A percentile compares a stretch with the other conserved stretches of the same genome.
Evolutionary conservation across 2,797 vertebrate species (phyloP).

Genomic region (Hafferia zeledoni): DNA sequence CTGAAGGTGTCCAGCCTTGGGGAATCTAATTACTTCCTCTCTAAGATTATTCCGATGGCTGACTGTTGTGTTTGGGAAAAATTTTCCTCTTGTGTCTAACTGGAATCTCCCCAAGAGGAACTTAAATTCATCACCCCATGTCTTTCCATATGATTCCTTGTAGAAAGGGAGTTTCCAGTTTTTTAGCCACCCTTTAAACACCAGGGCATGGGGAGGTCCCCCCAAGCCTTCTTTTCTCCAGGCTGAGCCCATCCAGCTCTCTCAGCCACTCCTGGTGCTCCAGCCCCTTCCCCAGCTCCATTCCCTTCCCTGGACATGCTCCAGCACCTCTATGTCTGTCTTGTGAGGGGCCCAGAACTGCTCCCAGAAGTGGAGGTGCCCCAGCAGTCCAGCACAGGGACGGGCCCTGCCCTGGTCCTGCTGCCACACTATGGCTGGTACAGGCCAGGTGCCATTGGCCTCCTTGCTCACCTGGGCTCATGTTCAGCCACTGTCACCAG

Average conservation of each 20-base stretch:
- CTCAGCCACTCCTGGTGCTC: background rate
- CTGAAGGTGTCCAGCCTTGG: fast-evolving
- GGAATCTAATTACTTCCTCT: background rate
- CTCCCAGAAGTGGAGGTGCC: background rate
- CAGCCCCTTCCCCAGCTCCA: background rate
- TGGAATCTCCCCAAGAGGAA: background rate
- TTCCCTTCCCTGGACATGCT: background rate
- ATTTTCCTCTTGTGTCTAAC: background rate
- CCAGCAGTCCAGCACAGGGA: background rate
- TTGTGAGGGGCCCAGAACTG: background rate
- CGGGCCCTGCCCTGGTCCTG: background rate
- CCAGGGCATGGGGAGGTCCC: background rate
- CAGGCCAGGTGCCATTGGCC: background rate
- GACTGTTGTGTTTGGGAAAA: background rate
- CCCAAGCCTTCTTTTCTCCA: background rate
- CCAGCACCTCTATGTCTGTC: background rate
- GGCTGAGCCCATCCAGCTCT: background rate
- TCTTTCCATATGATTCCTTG: background rate
- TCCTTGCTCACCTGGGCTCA: background rate
- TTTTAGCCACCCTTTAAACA: background rate
- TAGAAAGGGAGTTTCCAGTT: background rate
- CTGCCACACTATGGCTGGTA: background rate
- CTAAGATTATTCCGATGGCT: background rate
- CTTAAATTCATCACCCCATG: background rate
- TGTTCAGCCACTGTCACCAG: background rate